These are phyloP conservation scores for Thymelicus lineola DNA, from an alignment of 2,888 invertebrate genomes.

Conservation along the genomic window DNA sequence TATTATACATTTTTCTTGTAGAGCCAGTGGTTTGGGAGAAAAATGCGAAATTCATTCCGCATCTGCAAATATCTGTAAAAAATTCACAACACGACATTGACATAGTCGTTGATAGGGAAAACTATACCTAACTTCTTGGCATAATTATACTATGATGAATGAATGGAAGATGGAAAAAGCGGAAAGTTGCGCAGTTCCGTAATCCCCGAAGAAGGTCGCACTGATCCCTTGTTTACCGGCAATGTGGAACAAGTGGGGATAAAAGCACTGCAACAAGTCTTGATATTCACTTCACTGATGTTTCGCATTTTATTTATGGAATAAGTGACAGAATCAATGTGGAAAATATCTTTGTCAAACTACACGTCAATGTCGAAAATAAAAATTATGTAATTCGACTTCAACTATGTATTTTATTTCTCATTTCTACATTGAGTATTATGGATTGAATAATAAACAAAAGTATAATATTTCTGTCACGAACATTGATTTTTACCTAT, in stretches of 20 bases:
- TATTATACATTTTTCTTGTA: too few species aligned
- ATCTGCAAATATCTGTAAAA: too few species aligned
- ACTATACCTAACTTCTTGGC: neutral
- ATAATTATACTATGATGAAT: slow-evolving; percentile 1
- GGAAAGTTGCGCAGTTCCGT: slow-evolving; percentile 26
- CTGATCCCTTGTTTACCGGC: slow-evolving; percentile 36
- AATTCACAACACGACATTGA: neutral
- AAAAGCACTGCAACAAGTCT: slow-evolving; percentile 23
- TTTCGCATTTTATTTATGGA: neutral
- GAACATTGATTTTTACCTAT: too few species aligned
- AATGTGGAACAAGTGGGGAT: slow-evolving; percentile 41
- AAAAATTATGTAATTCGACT: too few species aligned
- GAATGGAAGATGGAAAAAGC: slow-evolving; percentile 21
- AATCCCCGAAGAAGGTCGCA: slow-evolving; percentile 42
- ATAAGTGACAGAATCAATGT: slow-evolving; percentile 11
- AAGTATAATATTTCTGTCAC: too few species aligned
- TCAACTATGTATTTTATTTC: too few species aligned
- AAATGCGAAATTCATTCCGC: too few species aligned
- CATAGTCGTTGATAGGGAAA: neutral
- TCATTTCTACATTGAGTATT: too few species aligned
- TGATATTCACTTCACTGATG: slow-evolving; percentile 12
- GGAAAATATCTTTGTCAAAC: neutral
- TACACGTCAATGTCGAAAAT: slow-evolving; percentile 3
- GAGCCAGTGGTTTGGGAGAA: too few species aligned
- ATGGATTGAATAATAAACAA: too few species aligned